phyloP scores from a whole-genome alignment of 2,888 invertebrate species.

The Oligia latruncula region DNA sequence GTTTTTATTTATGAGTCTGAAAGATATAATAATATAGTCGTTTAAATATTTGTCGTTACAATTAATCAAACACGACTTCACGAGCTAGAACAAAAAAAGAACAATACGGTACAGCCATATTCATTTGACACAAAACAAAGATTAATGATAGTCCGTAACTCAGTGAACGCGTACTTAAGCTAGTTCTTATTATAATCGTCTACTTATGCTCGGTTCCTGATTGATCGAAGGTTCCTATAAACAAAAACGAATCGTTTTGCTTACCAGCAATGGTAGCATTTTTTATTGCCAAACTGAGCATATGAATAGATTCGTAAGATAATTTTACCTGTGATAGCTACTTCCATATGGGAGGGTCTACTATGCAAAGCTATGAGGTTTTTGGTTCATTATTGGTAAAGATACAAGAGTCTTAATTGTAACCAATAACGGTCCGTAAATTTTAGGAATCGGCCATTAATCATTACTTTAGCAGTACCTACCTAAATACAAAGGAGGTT shows the following conservation, averaged over 20 bases:
- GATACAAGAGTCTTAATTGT: no score
- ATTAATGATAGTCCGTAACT: slow-evolving; percentile 37
- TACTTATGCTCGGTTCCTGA: background rate
- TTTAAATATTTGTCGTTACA: background rate
- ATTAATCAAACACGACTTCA: slow-evolving; percentile 8
- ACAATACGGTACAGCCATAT: background rate
- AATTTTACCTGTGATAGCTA: no score
- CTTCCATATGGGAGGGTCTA: no score
- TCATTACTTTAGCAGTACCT: background rate
- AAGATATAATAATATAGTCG: background rate
- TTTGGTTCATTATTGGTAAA: no score
- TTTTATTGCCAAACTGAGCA: no score
- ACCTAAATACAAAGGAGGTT: background rate
- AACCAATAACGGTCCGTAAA: no score
- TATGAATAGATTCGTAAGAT: no score
- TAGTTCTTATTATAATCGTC: background rate
- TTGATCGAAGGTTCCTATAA: no score
- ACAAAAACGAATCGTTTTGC: no score
- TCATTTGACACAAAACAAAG: slow-evolving; percentile 15
- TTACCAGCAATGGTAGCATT: no score
- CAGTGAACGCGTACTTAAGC: background rate
- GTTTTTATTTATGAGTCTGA: background rate
- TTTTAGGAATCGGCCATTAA: no score
- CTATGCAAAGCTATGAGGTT: no score
- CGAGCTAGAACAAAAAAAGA: background rate